Evolutionary conservation across 1,140 invertebrate genomes (phyloP), one percentile per base, ranked within the genome.

Genomic region (Drosophila kikkawai): DNA sequence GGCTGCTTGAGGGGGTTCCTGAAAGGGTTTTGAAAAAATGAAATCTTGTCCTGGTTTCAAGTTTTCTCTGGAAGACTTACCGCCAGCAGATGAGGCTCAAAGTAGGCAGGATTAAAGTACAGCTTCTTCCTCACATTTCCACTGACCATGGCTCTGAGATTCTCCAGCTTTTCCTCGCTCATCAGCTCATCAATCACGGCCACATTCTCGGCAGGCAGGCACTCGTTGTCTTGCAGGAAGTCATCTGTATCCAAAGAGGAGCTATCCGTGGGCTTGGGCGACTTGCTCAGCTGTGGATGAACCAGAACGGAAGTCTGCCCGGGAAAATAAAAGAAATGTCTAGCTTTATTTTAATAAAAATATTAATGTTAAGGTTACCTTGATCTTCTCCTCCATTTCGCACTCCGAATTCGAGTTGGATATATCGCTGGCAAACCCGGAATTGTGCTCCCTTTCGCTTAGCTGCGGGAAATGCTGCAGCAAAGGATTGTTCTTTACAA

Each of bases 51-150:
- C 17, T 15, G 7, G 4, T 15, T 55, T 15, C 12, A 0, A 5
- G 7, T 22, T 3, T 37, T 22, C 0, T 1, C 4, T 15, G 4
- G 0, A 4, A 19, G 12, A 93, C 94, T 94, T 94, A 97, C 97
- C 93, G 96, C 93, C 80, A 98, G 93, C 29, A 97, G 87, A 85
- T 98, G 96, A 44, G 96, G 96, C 87, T 98, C 97, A 84, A 98
- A 97, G 86, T 97, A 97, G 4, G 97, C 96, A 2, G 97, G 97
- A 93, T 97, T 97, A 79, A 98, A 97, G 84, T 97, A 97, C 0
- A 97, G 93, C 82, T 97, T 97, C 67, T 96, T 95, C 59, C 96
- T 93, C 9, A 95, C 95, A 61, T 94, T 95, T 9, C 95, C 94
- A 76, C 94, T 94, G 19, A 93, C 94, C 68, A 96, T 95, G 51